These are phyloP conservation scores for Poliocrania exsul DNA, from an alignment of 2,797 vertebrate species.

Conservation along the genomic window DNA sequence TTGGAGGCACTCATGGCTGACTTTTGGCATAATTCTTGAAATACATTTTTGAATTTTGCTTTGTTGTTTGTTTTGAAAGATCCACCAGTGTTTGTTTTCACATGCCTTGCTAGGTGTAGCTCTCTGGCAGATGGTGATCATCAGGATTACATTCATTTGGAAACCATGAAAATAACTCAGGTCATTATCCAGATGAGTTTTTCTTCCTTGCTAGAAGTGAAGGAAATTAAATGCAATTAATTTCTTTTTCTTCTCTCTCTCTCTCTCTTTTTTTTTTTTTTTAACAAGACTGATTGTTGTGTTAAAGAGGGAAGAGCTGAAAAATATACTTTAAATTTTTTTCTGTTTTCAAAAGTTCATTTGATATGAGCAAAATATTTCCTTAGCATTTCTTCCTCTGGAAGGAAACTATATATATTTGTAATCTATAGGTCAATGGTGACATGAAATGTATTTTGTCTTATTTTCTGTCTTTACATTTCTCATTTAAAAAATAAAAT, in stretches of 20 bases:
- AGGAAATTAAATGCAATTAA: background rate
- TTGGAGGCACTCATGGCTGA: background rate
- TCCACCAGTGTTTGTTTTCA: background rate
- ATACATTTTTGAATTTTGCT: slow-evolving; percentile 1
- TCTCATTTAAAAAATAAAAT: slow-evolving; percentile 64
- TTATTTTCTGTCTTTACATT: slow-evolving; percentile 58
- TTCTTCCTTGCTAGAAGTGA: background rate
- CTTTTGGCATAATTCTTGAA: slow-evolving; percentile 3
- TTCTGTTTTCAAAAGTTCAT: slow-evolving; percentile 31
- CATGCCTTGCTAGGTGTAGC: background rate
- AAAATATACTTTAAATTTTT: background rate
- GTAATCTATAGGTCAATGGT: slow-evolving; percentile 40
- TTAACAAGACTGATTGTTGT: background rate
- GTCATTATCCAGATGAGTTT: slow-evolving; percentile 40
- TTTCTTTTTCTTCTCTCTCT: background rate
- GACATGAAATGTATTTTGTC: slow-evolving; percentile 59
- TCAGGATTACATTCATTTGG: background rate
- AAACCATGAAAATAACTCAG: slow-evolving; percentile 58
- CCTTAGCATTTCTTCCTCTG: slow-evolving; percentile 63
- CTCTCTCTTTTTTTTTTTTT: background rate
- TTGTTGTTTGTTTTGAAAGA: background rate
- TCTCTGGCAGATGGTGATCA: background rate
- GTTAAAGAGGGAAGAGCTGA: background rate
- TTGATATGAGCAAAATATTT: slow-evolving; percentile 49
- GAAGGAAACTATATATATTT: slow-evolving; percentile 41